These are phyloP conservation scores for Plebejus argus DNA, from an alignment of 2,888 invertebrate species.

Conservation along the genomic window DNA sequence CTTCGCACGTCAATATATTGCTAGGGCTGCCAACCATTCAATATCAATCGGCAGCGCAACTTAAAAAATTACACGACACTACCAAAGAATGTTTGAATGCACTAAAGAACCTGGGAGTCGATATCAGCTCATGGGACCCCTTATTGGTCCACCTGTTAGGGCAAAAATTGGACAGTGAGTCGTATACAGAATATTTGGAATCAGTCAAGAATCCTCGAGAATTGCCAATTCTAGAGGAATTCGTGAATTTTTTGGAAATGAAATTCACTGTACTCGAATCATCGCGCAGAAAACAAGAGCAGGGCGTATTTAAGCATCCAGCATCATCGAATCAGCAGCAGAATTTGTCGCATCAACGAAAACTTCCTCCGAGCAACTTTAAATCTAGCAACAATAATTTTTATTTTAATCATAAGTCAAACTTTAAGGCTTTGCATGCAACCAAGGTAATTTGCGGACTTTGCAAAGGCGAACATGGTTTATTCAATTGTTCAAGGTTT, in stretches of 20 bases:
- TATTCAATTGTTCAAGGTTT: not conserved
- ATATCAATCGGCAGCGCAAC: not conserved
- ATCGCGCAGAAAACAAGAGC: constrained; percentile 2
- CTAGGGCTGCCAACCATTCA: too few relatives aligned
- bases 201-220: constrained; percentile 3
- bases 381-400: not conserved
- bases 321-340: not conserved
- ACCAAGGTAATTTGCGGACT: not conserved
- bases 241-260: not conserved
- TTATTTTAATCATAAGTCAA: constrained; percentile 1
- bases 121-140: too few relatives aligned
- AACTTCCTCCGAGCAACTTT: not conserved
- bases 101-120: too few relatives aligned
- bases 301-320: not conserved
- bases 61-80: constrained; percentile 5
- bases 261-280: not conserved
- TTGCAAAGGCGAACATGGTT: constrained; percentile 6
- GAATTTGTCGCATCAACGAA: not conserved
- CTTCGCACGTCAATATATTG: too few relatives aligned
- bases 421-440: not conserved
- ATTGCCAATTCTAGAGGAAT: constrained; percentile 2
- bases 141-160: constrained; percentile 1
- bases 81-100: not conserved
- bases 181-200: constrained; percentile 8
- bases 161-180: too few relatives aligned